Base-by-base conservation (phyloP, 2,797 vertebrate genomes). In the Oreonectes daqikongensis region DNA sequence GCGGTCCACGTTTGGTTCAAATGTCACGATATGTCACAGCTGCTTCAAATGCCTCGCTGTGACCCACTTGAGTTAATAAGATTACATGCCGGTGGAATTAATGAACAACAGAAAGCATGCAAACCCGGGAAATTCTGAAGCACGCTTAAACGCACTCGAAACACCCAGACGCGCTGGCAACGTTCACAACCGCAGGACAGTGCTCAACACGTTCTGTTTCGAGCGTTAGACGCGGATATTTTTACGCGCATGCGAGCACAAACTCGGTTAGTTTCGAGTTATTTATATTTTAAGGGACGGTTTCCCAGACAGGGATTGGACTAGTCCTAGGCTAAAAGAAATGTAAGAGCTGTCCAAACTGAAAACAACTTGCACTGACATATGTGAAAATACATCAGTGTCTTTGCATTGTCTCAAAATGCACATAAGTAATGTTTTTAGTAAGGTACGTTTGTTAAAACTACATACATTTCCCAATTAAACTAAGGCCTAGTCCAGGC, bases 21-120 rank as follows among this genome's bases (percentile, higher is more conserved):
- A 77, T 61, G 75, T 77, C 74, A 69, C 30, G 63, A 57, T 69
- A 61, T 77, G 74, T 53, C 75, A 69, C 32, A 69, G 75, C 66
- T 12, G 20, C 22, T 50, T 60, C 59, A 40, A 53, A 32, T 24
- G 30, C 22, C 66, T 77, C 55, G 52, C 35, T 11, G 52, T 75
- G 17, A 55, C 59, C 63, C 61, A 68, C 30, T 74, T 77, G 40
- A 69, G 75, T 63, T 77, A 69, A 77, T 77, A 77, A 69, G 75
- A 77, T 77, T 69, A 69, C 75, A 77, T 40, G 66, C 66, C 60
- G 66, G 57, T 57, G 28, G 75, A 69, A 77, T 63, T 77, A 69
- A 69, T 69, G 57, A 77, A 77, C 30, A 40, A 69, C 66, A 17
- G 66, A 77, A 57, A 52, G 74, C 75, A 63, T 18, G 15, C 53